A percentile compares a stretch with the other conserved stretches of the same genome.
phyloP scores from a whole-genome alignment of 2,888 invertebrate genomes.

The Pseudanteris insignis region DNA sequence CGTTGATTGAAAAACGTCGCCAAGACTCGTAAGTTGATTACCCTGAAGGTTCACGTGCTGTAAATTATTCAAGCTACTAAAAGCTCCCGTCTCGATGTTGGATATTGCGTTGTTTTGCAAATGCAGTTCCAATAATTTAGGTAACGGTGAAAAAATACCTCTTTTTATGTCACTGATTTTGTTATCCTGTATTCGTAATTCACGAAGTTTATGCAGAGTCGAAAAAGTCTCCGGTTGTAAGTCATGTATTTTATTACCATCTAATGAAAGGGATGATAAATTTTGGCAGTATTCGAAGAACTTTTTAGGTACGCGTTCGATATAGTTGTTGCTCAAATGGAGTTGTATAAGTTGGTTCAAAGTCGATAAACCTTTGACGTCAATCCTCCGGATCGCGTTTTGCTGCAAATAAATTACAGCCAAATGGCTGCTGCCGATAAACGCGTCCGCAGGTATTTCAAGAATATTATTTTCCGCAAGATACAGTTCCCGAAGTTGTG shows the following conservation, averaged over 20 bases:
- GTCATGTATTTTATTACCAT: conserved; percentile 84
- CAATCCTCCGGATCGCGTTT: conserved; percentile 83
- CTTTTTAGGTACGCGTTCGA: conserved; percentile 79
- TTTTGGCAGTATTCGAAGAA: conserved; percentile 80
- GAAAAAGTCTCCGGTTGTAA: conserved; percentile 83
- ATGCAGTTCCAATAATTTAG: conserved; percentile 83
- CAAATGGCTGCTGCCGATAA: conserved; percentile 78
- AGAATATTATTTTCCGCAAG: conserved; percentile 89
- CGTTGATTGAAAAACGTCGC: conserved; percentile 82
- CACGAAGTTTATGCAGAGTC: conserved; percentile 77
- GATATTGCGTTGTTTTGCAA: conserved; percentile 86
- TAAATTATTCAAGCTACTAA: conserved; percentile 78
- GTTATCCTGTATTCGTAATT: conserved; percentile 88
- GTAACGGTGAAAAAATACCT: conserved; percentile 83
- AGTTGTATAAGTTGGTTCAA: conserved; percentile 81
- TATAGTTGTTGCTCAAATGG: conserved; percentile 87
- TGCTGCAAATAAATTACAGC: conserved; percentile 86
- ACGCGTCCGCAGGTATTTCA: conserved; percentile 83
- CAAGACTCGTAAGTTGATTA: conserved; percentile 79
- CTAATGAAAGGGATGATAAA: conserved; percentile 83
- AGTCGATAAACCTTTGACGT: conserved; percentile 78
- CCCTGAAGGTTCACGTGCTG: conserved; percentile 90
- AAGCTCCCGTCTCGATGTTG: conserved; percentile 82
- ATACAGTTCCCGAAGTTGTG: conserved; percentile 83
- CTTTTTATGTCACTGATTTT: conserved; percentile 78